These are phyloP conservation scores for Ormyrus labotus DNA, from an alignment of 2,888 invertebrate genomes.

Conservation along the genomic window DNA sequence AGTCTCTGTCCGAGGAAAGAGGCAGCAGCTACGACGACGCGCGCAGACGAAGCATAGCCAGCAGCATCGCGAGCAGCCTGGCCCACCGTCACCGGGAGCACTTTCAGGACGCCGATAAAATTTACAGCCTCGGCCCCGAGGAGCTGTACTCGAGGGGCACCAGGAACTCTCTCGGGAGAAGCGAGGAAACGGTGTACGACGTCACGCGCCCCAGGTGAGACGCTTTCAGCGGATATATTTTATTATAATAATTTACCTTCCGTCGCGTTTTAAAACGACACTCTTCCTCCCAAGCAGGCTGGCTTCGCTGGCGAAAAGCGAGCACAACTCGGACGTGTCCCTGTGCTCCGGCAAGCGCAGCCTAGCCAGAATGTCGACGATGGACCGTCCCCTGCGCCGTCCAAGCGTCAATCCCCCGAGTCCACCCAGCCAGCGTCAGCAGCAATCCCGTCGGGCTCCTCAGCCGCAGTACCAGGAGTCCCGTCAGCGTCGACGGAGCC, in stretches of 20 bases:
- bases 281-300: background rate
- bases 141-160: slow-evolving; percentile 53
- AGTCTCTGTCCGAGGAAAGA: slow-evolving; percentile 6
- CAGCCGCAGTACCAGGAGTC: slow-evolving; percentile 22
- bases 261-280: too few relatives aligned
- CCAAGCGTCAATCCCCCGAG: slow-evolving; percentile 58
- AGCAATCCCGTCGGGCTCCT: slow-evolving; percentile 61
- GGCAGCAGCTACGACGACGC: background rate
- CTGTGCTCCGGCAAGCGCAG: slow-evolving; percentile 36
- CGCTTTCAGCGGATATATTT: background rate
- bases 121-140: slow-evolving; percentile 66
- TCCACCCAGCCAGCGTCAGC: background rate
- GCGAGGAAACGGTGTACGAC: slow-evolving; percentile 47
- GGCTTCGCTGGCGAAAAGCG: background rate
- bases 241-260: background rate
- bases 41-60: slow-evolving; percentile 18
- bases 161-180: background rate
- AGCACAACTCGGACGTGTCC: slow-evolving; percentile 1
- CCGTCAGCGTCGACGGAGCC: slow-evolving; percentile 62
- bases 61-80: background rate
- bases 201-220: slow-evolving; percentile 47
- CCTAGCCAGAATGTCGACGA: slow-evolving; percentile 62
- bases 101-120: slow-evolving; percentile 70
- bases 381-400: slow-evolving; percentile 66
- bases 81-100: slow-evolving; percentile 61